Evolutionary conservation across 2,888 invertebrate species (phyloP).

Genomic region (Rhaphigaster nebulosa): DNA sequence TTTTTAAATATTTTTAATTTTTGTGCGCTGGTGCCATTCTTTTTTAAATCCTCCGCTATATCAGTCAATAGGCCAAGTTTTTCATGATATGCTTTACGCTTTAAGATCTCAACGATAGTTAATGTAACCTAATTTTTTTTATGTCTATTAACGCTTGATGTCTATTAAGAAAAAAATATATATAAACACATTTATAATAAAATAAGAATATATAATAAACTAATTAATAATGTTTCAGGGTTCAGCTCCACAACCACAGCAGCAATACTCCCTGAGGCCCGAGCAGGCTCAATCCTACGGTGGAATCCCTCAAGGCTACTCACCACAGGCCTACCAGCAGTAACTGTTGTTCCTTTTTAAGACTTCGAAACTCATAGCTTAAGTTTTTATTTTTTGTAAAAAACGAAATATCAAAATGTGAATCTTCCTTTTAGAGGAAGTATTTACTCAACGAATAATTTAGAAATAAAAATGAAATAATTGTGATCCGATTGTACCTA

Average conservation of each 20-base stretch:
- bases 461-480: conserved; percentile 10
- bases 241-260: conserved; percentile 62
- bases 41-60: no score
- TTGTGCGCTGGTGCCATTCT: no score
- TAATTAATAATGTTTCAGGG: conserved; percentile 60
- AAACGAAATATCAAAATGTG: conserved; percentile 26
- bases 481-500: conserved; percentile 2
- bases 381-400: conserved; percentile 42
- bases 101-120: no score
- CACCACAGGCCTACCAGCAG: conserved; percentile 40
- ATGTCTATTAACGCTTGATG: no score
- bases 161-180: neutral
- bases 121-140: no score
- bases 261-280: conserved; percentile 61
- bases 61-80: no score
- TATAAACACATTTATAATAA: no score
- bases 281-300: conserved; percentile 62
- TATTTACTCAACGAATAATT: neutral
- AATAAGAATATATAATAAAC: no score
- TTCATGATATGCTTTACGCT: no score
- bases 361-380: conserved; percentile 10
- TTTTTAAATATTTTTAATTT: no score
- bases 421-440: conserved; percentile 13
- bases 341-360: conserved; percentile 36
- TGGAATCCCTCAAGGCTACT: conserved; percentile 54